Conservation (phyloP, 2,888 invertebrate genomes). For the Patella caerulea region DNA sequence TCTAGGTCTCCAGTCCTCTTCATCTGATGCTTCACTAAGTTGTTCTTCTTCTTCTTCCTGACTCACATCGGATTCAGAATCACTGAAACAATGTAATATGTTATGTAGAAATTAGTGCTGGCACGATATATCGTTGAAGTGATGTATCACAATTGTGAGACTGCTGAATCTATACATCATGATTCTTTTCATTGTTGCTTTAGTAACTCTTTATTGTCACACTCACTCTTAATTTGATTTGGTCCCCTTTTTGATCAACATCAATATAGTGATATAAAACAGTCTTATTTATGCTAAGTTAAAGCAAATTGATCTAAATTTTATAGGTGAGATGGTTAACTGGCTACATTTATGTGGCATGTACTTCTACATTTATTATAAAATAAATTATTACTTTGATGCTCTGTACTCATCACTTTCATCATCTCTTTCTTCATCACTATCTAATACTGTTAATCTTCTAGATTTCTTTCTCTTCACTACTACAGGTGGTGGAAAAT, state of each 20-base stretch:
- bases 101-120: not conserved
- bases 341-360: not conserved
- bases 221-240: no score
- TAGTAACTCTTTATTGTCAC: not conserved
- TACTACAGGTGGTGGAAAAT: constrained; percentile 85
- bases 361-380: not conserved
- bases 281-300: no score
- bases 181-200: not conserved
- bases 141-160: not conserved
- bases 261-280: no score
- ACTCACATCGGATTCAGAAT: constrained; percentile 36
- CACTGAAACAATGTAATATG: constrained; percentile 30
- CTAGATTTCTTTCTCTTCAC: constrained; percentile 41
- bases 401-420: constrained; percentile 93
- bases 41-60: constrained; percentile 39
- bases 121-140: no score
- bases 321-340: no score
- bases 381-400: constrained; percentile 75
- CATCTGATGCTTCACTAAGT: constrained; percentile 35
- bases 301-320: no score
- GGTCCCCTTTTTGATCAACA: no score
- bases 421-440: constrained; percentile 78
- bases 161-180: not conserved
- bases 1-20: constrained; percentile 30
- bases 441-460: constrained; percentile 43